phyloP scores from a whole-genome alignment of 2,888 invertebrate species.

The Crossocerus cetratus region DNA sequence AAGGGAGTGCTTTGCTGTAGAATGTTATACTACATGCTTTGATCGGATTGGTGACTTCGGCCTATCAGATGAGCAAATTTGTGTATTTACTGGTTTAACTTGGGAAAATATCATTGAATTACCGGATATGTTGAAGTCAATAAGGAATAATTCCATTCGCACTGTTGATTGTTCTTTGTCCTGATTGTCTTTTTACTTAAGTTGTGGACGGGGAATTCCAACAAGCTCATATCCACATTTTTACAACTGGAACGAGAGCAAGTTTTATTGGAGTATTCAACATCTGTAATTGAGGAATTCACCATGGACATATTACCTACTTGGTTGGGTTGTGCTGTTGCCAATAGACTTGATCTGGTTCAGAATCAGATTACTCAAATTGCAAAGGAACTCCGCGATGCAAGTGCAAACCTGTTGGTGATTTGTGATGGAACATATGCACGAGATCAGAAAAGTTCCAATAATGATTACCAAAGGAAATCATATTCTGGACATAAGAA shows the following conservation, averaged over 20 bases:
- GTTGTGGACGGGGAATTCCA: slow-evolving; percentile 43
- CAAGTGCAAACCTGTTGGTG: slow-evolving; percentile 35
- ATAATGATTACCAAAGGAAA: no score
- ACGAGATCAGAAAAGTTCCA: slow-evolving; percentile 47
- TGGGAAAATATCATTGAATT: no score
- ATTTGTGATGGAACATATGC: slow-evolving; percentile 52
- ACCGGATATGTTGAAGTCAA: not conserved
- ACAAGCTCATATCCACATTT: slow-evolving; percentile 37
- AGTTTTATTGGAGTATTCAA: slow-evolving; percentile 44
- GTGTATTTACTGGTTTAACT: not conserved
- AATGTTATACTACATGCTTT: no score
- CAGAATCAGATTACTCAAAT: slow-evolving; percentile 35
- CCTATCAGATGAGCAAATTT: not conserved
- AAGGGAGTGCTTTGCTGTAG: not conserved
- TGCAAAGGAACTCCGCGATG: slow-evolving; percentile 34
- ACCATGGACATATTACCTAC: no score
- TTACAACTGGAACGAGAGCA: slow-evolving; percentile 39
- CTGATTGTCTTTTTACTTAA: slow-evolving; percentile 28
- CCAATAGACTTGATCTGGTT: slow-evolving; percentile 41
- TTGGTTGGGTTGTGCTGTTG: slow-evolving; percentile 46
- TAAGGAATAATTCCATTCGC: not conserved
- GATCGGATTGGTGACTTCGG: not conserved
- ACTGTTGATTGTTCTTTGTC: not conserved
- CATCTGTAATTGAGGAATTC: slow-evolving; percentile 45
- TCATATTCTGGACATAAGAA: no score